These are phyloP conservation scores for Bombus impatiens DNA, from an alignment of 1,140 invertebrate species.

Conservation along the genomic window DNA sequence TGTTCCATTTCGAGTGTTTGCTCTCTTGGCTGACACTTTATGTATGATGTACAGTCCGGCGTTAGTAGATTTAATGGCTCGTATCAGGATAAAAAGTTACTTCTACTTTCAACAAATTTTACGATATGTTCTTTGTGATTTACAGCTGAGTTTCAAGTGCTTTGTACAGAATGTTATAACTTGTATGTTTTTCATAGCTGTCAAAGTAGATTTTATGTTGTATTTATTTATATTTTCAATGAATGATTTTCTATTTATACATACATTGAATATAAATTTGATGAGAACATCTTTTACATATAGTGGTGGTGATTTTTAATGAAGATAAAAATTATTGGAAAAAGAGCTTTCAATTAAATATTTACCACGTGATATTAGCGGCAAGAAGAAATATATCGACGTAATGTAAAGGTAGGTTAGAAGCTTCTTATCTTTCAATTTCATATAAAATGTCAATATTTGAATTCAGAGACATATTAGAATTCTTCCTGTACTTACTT, in stretches of 20 bases:
- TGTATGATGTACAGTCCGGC: background rate
- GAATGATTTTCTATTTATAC: background rate
- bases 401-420: no score
- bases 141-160: background rate
- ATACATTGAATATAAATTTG: background rate
- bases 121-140: background rate
- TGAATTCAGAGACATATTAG: background rate
- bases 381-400: no score
- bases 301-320: background rate
- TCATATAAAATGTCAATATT: background rate
- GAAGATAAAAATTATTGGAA: no score
- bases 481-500: background rate
- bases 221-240: no score
- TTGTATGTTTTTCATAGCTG: background rate
- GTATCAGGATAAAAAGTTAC: no score
- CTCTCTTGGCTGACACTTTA: background rate
- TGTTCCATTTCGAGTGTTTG: background rate
- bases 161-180: background rate
- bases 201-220: background rate
- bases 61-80: background rate
- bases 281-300: background rate
- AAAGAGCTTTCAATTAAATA: no score
- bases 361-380: background rate
- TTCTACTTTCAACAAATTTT: background rate
- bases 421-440: background rate